Base-by-base conservation (phyloP, 2,888 invertebrate genomes). In the Eupithecia inturbata region DNA sequence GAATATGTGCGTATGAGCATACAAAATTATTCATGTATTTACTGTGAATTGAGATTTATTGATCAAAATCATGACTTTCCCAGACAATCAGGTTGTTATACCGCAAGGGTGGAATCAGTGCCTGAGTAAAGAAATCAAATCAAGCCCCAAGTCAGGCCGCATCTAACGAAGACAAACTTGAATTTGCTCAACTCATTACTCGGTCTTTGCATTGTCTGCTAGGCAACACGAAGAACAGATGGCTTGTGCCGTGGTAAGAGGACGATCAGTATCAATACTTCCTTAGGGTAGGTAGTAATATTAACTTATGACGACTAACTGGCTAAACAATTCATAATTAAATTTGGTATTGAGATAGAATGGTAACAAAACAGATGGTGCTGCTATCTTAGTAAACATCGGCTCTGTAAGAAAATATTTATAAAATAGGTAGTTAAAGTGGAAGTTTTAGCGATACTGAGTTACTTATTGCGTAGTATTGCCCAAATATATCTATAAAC, bases 131-230 rank as follows among this genome's bases (percentile, higher is more conserved):
- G 19, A 62, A 62, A 19, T 62, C 19, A 31, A 57, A 22, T 57
- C 1, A 19, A 64, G 28, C 22, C 66, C 49, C 68, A 62, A 72
- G 70, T 70, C 63, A 66, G 68, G 72, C 75, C 69, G 69, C 62
- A 36, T 66, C 71, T 76, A 76, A 76, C 68, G 72, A 76, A 73
- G 71, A 71, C 68, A 62, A 72, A 72, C 70, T 75, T 70, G 66
- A 39, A 68, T 76, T 76, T 73, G 71, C 49, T 62, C 62, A 76
- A 73, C 28, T 68, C 72, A 66, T 73, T 73, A 70, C 64, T 53
- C 60, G 70, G 68, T 70, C 75, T 72, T 75, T 72, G 53, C 75
- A 70, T 75, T 72, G 75, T 39, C 33, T 28, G 63, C 33, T 33
- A n/a, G 63, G 14, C 12, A n/a, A 64, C 36, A 33, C 22, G 63